A percentile compares a stretch with the other conserved stretches of the same genome.
These are phyloP conservation scores for Coptodon rendalli DNA, from an alignment of 2,113 vertebrate genomes.

Conservation along the genomic window DNA sequence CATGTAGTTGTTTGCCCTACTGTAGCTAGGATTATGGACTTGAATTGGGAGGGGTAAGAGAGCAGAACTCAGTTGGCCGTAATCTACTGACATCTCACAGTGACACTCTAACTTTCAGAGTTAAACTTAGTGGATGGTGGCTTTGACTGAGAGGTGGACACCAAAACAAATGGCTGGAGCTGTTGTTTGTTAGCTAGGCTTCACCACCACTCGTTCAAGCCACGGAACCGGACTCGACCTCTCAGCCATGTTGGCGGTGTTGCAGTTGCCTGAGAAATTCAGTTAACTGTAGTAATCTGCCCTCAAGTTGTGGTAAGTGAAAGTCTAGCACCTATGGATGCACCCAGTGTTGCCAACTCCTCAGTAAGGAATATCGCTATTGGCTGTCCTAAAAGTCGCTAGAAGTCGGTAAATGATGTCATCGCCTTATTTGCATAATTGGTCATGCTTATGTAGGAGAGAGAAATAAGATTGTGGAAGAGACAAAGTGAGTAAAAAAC, in stretches of 20 bases:
- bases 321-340: neutral
- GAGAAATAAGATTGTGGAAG: neutral
- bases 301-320: neutral
- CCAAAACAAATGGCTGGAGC: neutral
- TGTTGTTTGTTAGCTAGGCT: neutral
- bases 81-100: neutral
- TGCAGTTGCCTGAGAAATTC: neutral
- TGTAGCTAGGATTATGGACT: neutral
- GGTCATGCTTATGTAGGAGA: fast-evolving
- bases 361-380: neutral
- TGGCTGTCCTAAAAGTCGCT: fast-evolving
- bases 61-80: neutral
- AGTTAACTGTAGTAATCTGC: neutral
- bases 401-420: fast-evolving
- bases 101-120: neutral
- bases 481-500: neutral
- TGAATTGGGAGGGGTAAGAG: neutral
- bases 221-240: neutral
- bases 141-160: neutral
- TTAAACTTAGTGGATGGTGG: neutral
- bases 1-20: neutral
- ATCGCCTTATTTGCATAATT: neutral
- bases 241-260: neutral
- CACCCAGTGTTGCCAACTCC: fast-evolving
- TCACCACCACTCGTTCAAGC: neutral